A percentile compares a stretch with the other conserved stretches of the same genome.
phyloP scores from a whole-genome alignment of 2,888 invertebrate species.

The Trachelus iudaicus region DNA sequence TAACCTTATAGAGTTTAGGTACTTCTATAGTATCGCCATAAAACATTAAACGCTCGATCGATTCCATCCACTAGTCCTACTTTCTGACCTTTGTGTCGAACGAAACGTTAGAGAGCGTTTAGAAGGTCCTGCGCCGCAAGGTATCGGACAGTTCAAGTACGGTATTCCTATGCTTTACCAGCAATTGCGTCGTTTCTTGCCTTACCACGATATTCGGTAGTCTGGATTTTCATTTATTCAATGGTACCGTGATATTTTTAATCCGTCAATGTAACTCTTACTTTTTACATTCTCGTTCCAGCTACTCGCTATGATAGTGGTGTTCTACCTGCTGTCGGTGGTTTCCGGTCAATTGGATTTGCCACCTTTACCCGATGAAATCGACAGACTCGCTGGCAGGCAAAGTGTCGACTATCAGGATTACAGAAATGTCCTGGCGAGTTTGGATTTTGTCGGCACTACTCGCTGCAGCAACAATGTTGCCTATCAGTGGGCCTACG shows the following conservation, averaged over 20 bases:
- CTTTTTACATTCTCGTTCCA: constrained; percentile 10
- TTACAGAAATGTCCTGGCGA: constrained; percentile 67
- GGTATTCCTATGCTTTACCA: not conserved
- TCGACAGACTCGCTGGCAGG: constrained; percentile 27
- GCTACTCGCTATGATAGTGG: not conserved
- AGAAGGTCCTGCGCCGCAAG: not conserved
- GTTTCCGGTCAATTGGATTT: constrained; percentile 54
- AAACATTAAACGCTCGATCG: not conserved
- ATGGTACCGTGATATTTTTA: not conserved
- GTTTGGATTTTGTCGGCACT: constrained; percentile 80
- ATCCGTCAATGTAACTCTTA: not conserved
- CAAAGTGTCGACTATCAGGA: constrained; percentile 38
- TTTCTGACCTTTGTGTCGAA: not conserved
- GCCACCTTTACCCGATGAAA: constrained; percentile 46
- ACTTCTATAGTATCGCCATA: not conserved
- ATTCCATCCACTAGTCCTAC: not conserved
- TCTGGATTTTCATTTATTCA: not conserved
- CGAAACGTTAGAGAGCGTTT: not conserved
- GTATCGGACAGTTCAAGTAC: not conserved
- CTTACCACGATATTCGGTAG: not conserved
- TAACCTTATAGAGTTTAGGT: not conserved
- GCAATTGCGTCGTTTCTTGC: not conserved
- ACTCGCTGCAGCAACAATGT: constrained; percentile 87
- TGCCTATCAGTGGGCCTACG: constrained; percentile 90
- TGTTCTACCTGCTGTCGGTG: constrained; percentile 30